Base-by-base conservation (phyloP, 1,140 invertebrate genomes). In the Aphelinus certus region DNA sequence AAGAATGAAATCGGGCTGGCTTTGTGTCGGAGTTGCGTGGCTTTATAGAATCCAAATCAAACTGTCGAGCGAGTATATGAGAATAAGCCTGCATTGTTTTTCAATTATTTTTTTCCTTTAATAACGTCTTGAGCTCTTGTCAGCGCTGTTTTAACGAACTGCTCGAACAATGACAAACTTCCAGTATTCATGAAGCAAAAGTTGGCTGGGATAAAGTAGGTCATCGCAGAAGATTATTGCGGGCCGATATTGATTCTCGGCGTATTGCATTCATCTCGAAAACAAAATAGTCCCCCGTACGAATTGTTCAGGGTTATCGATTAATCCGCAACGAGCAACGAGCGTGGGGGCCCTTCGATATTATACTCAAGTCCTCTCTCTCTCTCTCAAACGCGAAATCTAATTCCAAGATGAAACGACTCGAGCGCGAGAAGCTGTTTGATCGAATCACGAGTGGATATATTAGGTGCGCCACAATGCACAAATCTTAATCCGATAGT, bases 201-300 rank as follows among this genome's bases (percentile, higher is more conserved):
- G 71, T 51, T 61, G 63, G 42, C 47, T 63, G 49, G 26, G 49
- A 56, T 48, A 69, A 69, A 70, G 51, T 69, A 63, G 67, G 66
- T 69, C 61, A 47, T 75, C 51, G 64, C 61, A 69, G 68, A 75
- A 58, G 73, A 69, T 75, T 69, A 69, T 70, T 67, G 26, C 26
- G 26, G 26, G 26, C 26, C 26, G 26, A 26, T 26, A 26, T 26
- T 26, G 26, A 26, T 26, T 26, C 26, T 26, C 26, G 26, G 26
- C 26, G 26, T 26, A 26, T 26, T 26, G 26, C 26, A 26, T 26
- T 26, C 26, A 26, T 26, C 26, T 26, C 26, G 26, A 26, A 26
- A 26, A 26, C 26, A 26, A 26, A 26, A 26, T 26, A 26, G 26
- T 26, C 26, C 26, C 26, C 26, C 0, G 26, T 26, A 26, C 26